Evolutionary conservation across 1,140 invertebrate genomes (phyloP).

Genomic region (Neocloeon triangulifer): DNA sequence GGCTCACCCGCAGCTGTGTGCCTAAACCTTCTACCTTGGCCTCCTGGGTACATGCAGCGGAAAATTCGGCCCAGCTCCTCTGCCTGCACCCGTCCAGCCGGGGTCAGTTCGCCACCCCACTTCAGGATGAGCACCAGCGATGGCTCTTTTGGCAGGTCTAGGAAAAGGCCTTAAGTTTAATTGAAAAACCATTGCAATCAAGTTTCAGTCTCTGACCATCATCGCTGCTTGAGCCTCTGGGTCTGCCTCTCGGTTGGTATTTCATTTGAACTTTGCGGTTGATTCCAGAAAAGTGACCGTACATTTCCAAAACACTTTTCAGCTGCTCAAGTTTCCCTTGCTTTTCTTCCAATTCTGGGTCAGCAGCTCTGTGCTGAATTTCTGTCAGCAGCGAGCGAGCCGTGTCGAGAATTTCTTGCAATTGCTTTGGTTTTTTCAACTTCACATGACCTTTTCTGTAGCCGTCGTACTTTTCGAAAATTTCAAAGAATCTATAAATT

Average conservation of each 20-base stretch:
- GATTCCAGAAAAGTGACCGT: slow-evolving; percentile 96
- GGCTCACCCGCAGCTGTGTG: no score
- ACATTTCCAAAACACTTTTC: slow-evolving; percentile 98
- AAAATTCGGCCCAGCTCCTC: slow-evolving; percentile 95
- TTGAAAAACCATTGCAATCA: slow-evolving; percentile 1
- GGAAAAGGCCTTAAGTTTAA: slow-evolving; percentile 9
- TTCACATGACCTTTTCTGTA: slow-evolving; percentile 91
- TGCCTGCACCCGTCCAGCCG: slow-evolving; percentile 86
- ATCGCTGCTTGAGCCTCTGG: slow-evolving; percentile 81
- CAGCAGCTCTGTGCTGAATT: slow-evolving; percentile 58
- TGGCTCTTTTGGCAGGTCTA: slow-evolving; percentile 62
- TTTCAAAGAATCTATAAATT: slow-evolving; percentile 75
- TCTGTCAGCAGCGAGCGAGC: slow-evolving; percentile 69
- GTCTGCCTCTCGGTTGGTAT: slow-evolving; percentile 88
- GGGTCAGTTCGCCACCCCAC: slow-evolving; percentile 99
- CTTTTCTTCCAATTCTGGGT: slow-evolving; percentile 89
- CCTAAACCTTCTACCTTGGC: slow-evolving; percentile 61
- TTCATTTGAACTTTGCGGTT: slow-evolving; percentile 99
- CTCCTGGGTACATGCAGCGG: slow-evolving; percentile 93
- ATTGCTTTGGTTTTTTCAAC: slow-evolving; percentile 88
- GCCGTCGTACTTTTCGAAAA: slow-evolving; percentile 95
- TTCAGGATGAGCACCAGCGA: slow-evolving; percentile 90
- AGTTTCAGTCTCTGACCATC: no score
- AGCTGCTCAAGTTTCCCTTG: slow-evolving; percentile 93
- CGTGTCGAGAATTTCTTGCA: slow-evolving; percentile 94